A percentile compares a stretch with the other conserved stretches of the same genome.
phyloP scores from a whole-genome alignment of 2,113 vertebrate species.

The Pterocles burchelli region DNA sequence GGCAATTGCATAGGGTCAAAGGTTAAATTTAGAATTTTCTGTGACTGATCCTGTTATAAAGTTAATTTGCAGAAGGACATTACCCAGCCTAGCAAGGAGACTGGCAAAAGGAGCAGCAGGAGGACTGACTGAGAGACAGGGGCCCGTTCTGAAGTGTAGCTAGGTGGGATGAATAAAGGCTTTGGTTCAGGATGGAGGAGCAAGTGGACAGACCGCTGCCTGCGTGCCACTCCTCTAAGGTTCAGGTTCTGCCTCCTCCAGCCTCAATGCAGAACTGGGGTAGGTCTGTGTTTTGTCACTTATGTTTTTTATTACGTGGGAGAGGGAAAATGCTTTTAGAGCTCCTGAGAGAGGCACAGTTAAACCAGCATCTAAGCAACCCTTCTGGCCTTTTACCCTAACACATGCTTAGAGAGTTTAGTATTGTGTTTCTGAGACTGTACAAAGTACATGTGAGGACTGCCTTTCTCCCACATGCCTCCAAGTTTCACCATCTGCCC shows the following conservation, averaged over 20 bases:
- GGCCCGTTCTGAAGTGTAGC: background rate
- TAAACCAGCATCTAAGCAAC: background rate
- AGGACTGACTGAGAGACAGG: background rate
- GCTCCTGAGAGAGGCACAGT: background rate
- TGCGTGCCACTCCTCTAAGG: background rate
- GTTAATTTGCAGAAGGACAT: background rate
- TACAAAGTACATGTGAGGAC: background rate
- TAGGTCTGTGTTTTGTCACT: background rate
- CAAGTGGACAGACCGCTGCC: background rate
- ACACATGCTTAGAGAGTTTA: background rate
- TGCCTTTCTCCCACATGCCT: background rate
- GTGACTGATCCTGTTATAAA: background rate
- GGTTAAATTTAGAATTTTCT: background rate
- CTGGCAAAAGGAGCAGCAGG: background rate
- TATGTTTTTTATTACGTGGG: background rate
- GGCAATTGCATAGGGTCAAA: background rate
- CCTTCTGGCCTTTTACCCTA: background rate
- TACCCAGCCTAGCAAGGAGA: background rate
- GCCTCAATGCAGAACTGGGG: background rate
- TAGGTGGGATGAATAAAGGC: background rate
- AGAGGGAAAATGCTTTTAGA: background rate
- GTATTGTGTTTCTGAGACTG: background rate
- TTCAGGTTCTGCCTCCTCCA: background rate
- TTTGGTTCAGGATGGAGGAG: background rate
- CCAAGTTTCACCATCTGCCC: background rate